A percentile compares a stretch with the other conserved stretches of the same genome.
Evolutionary conservation across 2,888 invertebrate species (phyloP).

Genomic region (Drosophila niveifrons): DNA sequence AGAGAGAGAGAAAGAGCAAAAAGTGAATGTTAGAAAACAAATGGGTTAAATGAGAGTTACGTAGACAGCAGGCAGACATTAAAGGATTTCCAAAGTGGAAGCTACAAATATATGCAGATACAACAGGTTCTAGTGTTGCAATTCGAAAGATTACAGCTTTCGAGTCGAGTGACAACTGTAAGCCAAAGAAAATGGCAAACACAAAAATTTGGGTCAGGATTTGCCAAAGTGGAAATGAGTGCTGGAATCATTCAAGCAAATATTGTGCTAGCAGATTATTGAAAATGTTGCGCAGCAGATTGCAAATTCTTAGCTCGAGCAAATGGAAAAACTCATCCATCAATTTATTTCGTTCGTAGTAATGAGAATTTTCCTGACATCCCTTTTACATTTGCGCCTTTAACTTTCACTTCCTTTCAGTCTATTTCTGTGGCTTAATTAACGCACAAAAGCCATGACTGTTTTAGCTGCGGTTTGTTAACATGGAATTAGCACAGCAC

Average conservation of each 20-base stretch:
- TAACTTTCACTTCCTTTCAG: slow-evolving; percentile 1
- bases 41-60: slow-evolving; percentile 47
- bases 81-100: slow-evolving; percentile 1
- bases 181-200: neutral
- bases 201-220: neutral
- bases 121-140: slow-evolving; percentile 1
- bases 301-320: neutral
- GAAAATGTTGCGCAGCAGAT: neutral
- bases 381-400: neutral
- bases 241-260: neutral
- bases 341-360: neutral
- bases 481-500: slow-evolving; percentile 16
- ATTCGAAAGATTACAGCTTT: neutral
- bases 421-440: slow-evolving; percentile 12
- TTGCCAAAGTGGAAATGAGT: neutral
- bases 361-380: neutral
- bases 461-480: slow-evolving; percentile 9
- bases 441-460: slow-evolving; percentile 9
- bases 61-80: slow-evolving; percentile 4
- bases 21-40: slow-evolving; percentile 26
- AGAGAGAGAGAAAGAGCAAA: slow-evolving; percentile 5
- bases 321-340: neutral
- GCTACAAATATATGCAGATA: neutral
- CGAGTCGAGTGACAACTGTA: neutral
- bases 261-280: neutral